Evolutionary conservation across 2,113 vertebrate genomes (phyloP).

Genomic region (Saccopteryx leptura): DNA sequence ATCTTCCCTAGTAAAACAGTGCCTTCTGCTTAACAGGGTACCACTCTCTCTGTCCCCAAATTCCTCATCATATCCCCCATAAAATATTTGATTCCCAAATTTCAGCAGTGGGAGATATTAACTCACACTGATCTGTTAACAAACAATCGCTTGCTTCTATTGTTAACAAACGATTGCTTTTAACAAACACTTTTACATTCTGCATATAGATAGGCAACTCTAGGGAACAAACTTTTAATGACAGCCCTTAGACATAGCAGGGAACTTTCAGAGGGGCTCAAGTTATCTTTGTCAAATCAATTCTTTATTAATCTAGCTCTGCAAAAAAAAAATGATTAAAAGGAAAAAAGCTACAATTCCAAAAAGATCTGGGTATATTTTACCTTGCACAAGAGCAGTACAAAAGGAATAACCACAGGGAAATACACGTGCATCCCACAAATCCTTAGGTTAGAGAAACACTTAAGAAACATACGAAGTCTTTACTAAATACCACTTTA

Average conservation of each 20-base stretch:
- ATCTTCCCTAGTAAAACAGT: neutral
- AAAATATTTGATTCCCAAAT: neutral
- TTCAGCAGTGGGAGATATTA: neutral
- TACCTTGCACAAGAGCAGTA: neutral
- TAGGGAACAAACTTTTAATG: neutral
- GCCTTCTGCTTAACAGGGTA: neutral
- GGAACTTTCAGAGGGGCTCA: neutral
- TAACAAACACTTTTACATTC: neutral
- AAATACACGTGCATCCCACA: neutral
- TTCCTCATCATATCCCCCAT: neutral
- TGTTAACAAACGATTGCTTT: neutral
- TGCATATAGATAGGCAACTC: neutral
- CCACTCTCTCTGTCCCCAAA: neutral
- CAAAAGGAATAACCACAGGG: neutral
- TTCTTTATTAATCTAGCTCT: neutral
- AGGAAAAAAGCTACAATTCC: neutral
- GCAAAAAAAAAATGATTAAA: neutral
- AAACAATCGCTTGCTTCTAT: neutral
- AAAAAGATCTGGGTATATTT: neutral
- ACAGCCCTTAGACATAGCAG: neutral
- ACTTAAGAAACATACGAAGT: neutral
- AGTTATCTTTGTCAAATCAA: neutral
- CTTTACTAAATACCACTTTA: neutral
- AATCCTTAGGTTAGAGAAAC: neutral
- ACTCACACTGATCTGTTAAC: constrained; percentile 22